phyloP scores from a whole-genome alignment of 2,113 vertebrate species.

The Tricholaema leucomelas region DNA sequence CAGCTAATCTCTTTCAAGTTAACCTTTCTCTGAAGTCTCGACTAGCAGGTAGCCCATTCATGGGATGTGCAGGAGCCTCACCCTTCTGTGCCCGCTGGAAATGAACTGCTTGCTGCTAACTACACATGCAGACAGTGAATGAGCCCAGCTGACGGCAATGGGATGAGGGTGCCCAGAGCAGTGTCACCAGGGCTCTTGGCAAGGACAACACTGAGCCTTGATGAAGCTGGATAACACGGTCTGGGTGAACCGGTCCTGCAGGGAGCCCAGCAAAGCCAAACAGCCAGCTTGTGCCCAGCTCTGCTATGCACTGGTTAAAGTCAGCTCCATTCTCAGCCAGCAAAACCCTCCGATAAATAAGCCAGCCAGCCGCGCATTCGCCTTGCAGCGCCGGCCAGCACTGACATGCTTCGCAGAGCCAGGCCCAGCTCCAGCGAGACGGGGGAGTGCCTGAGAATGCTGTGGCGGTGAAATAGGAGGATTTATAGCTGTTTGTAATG shows the following conservation, averaged over 20 bases:
- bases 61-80: not conserved
- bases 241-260: not conserved
- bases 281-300: not conserved
- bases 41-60: not conserved
- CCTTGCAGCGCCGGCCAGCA: not conserved
- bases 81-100: not conserved
- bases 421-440: not conserved
- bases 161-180: not conserved
- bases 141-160: not conserved
- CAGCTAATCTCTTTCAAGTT: not conserved
- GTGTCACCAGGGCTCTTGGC: not conserved
- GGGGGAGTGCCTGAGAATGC: not conserved
- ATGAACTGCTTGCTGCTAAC: fast-evolving
- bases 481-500: conserved; percentile 21
- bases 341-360: not conserved
- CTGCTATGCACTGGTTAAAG: not conserved
- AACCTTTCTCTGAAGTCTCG: not conserved
- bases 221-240: not conserved
- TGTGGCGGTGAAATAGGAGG: not conserved
- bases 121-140: fast-evolving
- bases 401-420: not conserved
- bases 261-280: not conserved
- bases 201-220: not conserved
- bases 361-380: not conserved
- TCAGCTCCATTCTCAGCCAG: not conserved